phyloP scores from a whole-genome alignment of 1,140 invertebrate genomes.

The Drosophila nikananu region DNA sequence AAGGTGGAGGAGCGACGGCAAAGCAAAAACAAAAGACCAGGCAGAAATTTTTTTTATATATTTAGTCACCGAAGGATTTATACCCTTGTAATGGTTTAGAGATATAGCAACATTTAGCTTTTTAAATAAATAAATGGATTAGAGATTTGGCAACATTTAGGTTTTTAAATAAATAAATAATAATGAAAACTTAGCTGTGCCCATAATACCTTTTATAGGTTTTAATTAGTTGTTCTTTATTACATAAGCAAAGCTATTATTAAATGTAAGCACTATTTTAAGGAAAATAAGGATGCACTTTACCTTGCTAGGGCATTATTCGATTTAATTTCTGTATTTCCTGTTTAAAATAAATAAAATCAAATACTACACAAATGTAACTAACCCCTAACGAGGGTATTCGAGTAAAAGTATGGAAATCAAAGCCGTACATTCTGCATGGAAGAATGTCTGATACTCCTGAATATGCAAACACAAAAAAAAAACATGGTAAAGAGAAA shows the following conservation, averaged over 20 bases:
- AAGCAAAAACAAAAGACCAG: slow-evolving; percentile 28
- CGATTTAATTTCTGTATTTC: no score
- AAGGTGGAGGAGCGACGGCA: slow-evolving; percentile 26
- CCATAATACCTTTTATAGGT: no score
- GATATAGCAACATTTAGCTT: neutral
- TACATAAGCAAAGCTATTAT: no score
- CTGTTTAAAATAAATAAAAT: no score
- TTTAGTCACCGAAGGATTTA: neutral
- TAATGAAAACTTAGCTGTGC: no score
- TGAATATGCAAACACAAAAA: slow-evolving; percentile 15
- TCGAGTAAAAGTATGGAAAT: slow-evolving; percentile 24
- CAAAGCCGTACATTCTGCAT: slow-evolving; percentile 31
- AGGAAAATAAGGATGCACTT: no score
- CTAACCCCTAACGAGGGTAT: slow-evolving; percentile 1
- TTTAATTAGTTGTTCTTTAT: no score
- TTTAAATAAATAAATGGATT: neutral
- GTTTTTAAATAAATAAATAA: neutral
- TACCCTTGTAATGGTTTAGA: neutral
- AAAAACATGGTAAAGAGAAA: slow-evolving; percentile 8
- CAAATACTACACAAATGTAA: neutral
- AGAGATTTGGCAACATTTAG: neutral
- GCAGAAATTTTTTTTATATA: neutral
- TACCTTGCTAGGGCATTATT: no score
- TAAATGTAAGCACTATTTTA: no score
- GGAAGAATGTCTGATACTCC: slow-evolving; percentile 21